These are phyloP conservation scores for Pteromalus puparum DNA, from an alignment of 1,140 invertebrate species.

Conservation along the genomic window DNA sequence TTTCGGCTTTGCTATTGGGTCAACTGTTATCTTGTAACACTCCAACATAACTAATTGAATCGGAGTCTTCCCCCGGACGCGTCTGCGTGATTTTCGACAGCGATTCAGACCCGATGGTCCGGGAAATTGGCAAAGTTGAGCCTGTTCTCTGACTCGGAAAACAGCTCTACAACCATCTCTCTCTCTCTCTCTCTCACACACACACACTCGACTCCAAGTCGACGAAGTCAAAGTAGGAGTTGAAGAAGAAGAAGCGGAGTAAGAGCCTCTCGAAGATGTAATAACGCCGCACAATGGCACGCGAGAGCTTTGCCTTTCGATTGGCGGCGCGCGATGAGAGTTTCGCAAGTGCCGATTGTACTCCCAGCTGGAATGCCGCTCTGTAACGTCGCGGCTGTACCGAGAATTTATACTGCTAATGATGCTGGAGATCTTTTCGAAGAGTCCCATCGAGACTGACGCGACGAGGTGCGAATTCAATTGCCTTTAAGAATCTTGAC, in stretches of 20 bases:
- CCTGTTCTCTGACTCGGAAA: background rate
- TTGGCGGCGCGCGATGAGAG: background rate
- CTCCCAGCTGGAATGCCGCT: background rate
- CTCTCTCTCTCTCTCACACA: too few relatives aligned
- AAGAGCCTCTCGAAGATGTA: background rate
- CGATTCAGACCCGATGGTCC: background rate
- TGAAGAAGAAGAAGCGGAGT: background rate
- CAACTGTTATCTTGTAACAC: background rate
- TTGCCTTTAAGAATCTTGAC: background rate
- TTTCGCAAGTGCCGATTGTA: background rate
- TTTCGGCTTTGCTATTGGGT: too few relatives aligned
- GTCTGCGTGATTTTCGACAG: background rate
- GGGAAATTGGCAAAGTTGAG: constrained; percentile 36
- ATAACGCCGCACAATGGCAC: background rate
- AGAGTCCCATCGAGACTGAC: too few relatives aligned
- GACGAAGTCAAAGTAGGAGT: background rate
- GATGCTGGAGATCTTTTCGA: background rate
- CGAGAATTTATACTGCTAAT: background rate
- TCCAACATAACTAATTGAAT: background rate
- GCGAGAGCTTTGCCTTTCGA: background rate
- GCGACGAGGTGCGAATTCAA: background rate
- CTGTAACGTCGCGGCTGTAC: background rate
- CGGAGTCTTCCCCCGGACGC: background rate
- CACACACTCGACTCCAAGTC: background rate
- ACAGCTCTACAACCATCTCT: background rate